Percentiles rank a stretch among this genome's conserved stretches.
These are phyloP conservation scores for Torymus aiolomorphi DNA, from an alignment of 2,888 invertebrate species.

Conservation along the genomic window DNA sequence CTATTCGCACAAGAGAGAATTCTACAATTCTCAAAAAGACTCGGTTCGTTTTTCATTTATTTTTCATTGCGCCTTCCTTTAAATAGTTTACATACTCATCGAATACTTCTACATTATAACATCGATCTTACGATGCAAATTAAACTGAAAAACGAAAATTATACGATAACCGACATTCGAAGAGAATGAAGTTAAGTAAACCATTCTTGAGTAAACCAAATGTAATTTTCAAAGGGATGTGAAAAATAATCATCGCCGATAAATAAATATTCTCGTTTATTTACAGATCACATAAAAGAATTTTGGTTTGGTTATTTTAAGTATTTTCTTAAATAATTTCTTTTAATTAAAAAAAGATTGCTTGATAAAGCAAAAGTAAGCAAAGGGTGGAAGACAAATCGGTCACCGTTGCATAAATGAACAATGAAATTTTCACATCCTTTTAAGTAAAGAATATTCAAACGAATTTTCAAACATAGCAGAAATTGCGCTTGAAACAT, in stretches of 20 bases:
- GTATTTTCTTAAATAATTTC: too few relatives aligned
- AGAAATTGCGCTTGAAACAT: conserved; percentile 43
- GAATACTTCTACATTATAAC: conserved; percentile 41
- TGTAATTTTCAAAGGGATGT: conserved; percentile 29
- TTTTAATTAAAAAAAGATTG: too few relatives aligned
- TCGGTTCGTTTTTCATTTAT: conserved; percentile 42
- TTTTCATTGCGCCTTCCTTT: conserved; percentile 10
- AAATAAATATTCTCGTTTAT: conserved; percentile 28
- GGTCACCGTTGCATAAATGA: neutral
- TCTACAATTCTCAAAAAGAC: conserved; percentile 43
- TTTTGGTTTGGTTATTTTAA: neutral
- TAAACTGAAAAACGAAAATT: conserved; percentile 13
- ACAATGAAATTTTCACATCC: conserved; percentile 36
- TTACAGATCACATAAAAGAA: conserved; percentile 6
- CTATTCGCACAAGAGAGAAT: conserved; percentile 44
- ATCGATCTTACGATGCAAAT: conserved; percentile 29
- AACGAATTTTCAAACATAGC: conserved; percentile 25
- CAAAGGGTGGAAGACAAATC: conserved; percentile 39
- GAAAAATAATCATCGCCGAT: conserved; percentile 16
- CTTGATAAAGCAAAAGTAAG: too few relatives aligned
- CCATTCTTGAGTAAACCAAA: conserved; percentile 33
- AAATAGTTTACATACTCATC: conserved; percentile 42
- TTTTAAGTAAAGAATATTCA: conserved; percentile 32
- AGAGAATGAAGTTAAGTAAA: conserved; percentile 52
- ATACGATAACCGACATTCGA: conserved; percentile 6